Evolutionary conservation across 2,113 vertebrate genomes (phyloP), one percentile per base, ranked within the genome.

Genomic region (Cyprinodon brontotheroides): DNA sequence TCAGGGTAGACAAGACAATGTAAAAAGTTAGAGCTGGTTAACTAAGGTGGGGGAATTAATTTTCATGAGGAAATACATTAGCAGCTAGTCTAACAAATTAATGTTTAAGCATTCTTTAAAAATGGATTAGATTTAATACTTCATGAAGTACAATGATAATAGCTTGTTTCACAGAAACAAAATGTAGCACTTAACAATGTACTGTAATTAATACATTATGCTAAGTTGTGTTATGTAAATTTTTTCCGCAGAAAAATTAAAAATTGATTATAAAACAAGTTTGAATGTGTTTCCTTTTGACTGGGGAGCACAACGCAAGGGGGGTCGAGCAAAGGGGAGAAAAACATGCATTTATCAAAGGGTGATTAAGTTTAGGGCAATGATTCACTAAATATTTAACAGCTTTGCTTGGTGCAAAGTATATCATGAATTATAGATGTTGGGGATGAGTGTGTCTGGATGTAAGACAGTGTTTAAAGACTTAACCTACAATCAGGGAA

Each of bases 321-420:
- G 45, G 79, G 82, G 79, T 70, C 74, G 85, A 81, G 82, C 12
- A 41, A 65, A 68, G 74, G 62, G 61, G 43, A 78, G 84, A 71
- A 88, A 90, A 89, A 93, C 89, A 89, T 88, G 91, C 91, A 91
- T 93, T 92, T 93, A 92, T 92, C 92, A 92, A 83, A 92, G 92
- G 89, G 90, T 94, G 94, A 95, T 95, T 94, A 94, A 93, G 92
- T 94, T 94, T 92, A 91, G 91, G 91, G 93, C 92, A 91, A 93
- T 95, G 92, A 95, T 90, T 94, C 93, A 93, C 94, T 95, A 94
- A 94, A 95, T 95, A 95, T 95, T 95, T 94, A 95, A 95, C 92
- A 95, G 93, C 93, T 95, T 94, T 94, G 92, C 93, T 93, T 95
- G 89, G 92, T 93, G 91, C 93, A 95, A 94, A 95, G 93, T 94